phyloP scores from a whole-genome alignment of 2,888 invertebrate species.

The Portevinia maculata region DNA sequence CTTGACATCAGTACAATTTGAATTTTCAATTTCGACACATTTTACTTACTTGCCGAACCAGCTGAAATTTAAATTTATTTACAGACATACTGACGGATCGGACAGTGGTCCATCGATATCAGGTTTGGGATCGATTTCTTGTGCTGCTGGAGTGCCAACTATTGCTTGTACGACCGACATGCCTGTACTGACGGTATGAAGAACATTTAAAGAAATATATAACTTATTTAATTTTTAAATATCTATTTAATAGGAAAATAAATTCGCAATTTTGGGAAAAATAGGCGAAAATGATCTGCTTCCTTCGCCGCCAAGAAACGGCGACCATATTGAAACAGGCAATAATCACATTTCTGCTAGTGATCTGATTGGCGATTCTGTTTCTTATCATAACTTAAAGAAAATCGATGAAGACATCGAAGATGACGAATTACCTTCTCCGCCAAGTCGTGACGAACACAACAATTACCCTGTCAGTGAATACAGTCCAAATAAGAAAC shows the following conservation, averaged over 20 bases:
- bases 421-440: conserved; percentile 60
- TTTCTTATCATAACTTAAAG: conserved; percentile 61
- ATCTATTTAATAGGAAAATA: conserved; percentile 60
- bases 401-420: conserved; percentile 69
- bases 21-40: too few species aligned
- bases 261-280: conserved; percentile 55
- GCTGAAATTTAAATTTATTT: too few species aligned
- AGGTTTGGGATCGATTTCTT: conserved; percentile 54
- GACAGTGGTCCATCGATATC: conserved; percentile 63
- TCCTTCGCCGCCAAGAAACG: conserved; percentile 49
- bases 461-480: conserved; percentile 44
- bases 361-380: conserved; percentile 53
- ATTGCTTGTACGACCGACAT: conserved; percentile 49
- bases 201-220: neutral
- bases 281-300: conserved; percentile 46
- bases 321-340: conserved; percentile 30
- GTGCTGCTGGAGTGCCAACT: conserved; percentile 61
- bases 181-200: conserved; percentile 61
- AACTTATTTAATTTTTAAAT: neutral
- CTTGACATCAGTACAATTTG: too few species aligned
- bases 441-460: conserved; percentile 51
- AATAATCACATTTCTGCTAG: conserved; percentile 47
- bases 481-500: conserved; percentile 59
- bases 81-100: conserved; percentile 45
- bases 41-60: too few species aligned